A percentile compares a stretch with the other conserved stretches of the same genome.
phyloP scores from a whole-genome alignment of 2,797 vertebrate genomes.

The Odontamblyopus lacepedii region DNA sequence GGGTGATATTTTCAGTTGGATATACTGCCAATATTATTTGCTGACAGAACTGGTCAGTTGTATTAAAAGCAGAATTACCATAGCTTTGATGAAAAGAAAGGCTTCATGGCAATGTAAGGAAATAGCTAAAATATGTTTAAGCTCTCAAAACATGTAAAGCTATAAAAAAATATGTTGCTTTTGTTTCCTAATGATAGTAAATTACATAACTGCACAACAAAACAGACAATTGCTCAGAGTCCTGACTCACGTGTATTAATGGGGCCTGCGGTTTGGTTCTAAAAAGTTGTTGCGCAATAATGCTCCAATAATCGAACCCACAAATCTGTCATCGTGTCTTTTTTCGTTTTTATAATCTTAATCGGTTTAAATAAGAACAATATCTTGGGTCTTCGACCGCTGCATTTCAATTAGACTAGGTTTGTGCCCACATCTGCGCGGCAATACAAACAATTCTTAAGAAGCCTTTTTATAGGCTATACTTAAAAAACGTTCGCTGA shows the following conservation, averaged over 20 bases:
- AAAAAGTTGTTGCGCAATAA: slow-evolving; percentile 20
- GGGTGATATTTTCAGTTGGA: slow-evolving; percentile 20
- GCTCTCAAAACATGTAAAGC: neutral
- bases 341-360: slow-evolving; percentile 9
- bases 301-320: slow-evolving; percentile 8
- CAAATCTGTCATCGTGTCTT: slow-evolving; percentile 1
- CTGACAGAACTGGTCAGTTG: neutral
- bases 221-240: neutral
- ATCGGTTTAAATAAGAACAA: neutral
- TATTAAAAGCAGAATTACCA: neutral
- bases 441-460: neutral
- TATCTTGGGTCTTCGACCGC: neutral
- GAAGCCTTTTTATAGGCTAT: neutral
- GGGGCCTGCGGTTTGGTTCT: slow-evolving; percentile 8
- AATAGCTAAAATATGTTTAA: neutral
- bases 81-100: slow-evolving; percentile 1
- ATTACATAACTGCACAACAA: neutral
- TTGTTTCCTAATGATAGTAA: neutral
- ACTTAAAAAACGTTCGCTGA: neutral
- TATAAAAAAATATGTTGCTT: neutral
- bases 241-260: neutral
- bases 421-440: neutral
- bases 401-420: too few relatives aligned
- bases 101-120: slow-evolving; percentile 6
- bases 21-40: neutral